Base-by-base conservation (phyloP, 2,888 invertebrate genomes). In the Cryptocephalus primarius region DNA sequence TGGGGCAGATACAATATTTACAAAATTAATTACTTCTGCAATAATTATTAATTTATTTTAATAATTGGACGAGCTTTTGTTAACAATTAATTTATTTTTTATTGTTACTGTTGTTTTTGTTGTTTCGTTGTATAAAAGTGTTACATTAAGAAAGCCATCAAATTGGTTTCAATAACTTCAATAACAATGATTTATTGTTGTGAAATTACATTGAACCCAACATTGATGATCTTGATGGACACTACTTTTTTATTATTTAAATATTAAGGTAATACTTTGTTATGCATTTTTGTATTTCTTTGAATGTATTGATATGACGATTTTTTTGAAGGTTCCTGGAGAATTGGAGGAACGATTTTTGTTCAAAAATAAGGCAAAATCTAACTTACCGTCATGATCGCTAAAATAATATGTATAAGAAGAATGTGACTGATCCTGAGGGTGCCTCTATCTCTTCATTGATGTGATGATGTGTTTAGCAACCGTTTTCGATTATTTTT, bases 331-430 rank as follows among this genome's bases (percentile, higher is more conserved):
- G 78, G 72, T 78, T 58, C 76, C 78, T 51, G 79, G 79, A 54
- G 73, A 73, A 59, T 69, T 79, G 61, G 78, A 78, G 60, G 77
- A 77, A 54, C 74, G 74, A 59, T 79, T 78, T 69, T 68, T 68
- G 46, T 53, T 53, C 48, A 60, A 60, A 58, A 55, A 55, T 50
- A 57, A 54, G 51, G 56, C 43, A 46, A 55, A 56, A 45, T 34
- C 40, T 50, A 47, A 38, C 32, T 13, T 42, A 12, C 12, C 36
- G 12, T 11, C 36, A 11, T 36, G 36, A 36, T 36, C 36, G 11
- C 36, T 11, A 36, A 36, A 36, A 11, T 36, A 36, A 36, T n/a
- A 12, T 36, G 36, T 12, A n/a, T 36, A 36, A 36, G 12, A 36
- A 36, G 12, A 12, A 36, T 36, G 34, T 34, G 11, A 36, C 12